Evolutionary conservation across 2,888 invertebrate species (phyloP).

Genomic region (Colletes collaris): DNA sequence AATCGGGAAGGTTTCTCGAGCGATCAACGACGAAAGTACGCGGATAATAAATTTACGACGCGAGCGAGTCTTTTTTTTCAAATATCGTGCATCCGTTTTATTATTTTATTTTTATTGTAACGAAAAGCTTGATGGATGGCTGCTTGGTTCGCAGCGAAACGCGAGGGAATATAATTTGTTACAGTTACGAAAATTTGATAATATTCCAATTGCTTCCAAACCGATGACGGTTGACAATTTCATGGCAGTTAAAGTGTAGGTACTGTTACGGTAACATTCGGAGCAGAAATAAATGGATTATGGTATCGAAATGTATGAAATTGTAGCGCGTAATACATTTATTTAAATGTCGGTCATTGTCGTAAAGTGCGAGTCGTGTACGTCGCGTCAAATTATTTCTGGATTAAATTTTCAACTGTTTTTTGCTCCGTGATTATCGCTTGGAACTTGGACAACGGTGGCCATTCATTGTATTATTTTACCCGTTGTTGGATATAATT

Average conservation of each 20-base stretch:
- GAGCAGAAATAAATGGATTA: conserved; percentile 18
- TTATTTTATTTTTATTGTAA: too few species aligned
- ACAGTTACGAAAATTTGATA: neutral
- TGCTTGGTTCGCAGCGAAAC: neutral
- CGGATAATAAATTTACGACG: too few species aligned
- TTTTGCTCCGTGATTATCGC: neutral
- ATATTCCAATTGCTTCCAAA: conserved; percentile 3
- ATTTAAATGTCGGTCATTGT: conserved; percentile 11
- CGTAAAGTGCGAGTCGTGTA: neutral
- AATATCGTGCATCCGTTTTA: too few species aligned
- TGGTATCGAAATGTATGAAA: neutral
- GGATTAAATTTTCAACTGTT: conserved; percentile 9
- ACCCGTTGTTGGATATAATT: neutral
- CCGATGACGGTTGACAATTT: conserved; percentile 3
- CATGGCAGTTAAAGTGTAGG: neutral
- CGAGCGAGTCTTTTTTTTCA: too few species aligned
- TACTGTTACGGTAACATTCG: neutral
- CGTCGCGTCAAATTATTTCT: too few species aligned
- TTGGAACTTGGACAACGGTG: neutral
- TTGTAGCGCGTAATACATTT: conserved; percentile 1
- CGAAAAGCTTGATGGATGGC: too few species aligned
- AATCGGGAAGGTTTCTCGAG: neutral
- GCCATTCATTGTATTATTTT: neutral
- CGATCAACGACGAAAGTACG: neutral
- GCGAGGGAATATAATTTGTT: neutral